These are phyloP conservation scores for Ips typographus DNA, from an alignment of 1,140 invertebrate species.

Conservation along the genomic window DNA sequence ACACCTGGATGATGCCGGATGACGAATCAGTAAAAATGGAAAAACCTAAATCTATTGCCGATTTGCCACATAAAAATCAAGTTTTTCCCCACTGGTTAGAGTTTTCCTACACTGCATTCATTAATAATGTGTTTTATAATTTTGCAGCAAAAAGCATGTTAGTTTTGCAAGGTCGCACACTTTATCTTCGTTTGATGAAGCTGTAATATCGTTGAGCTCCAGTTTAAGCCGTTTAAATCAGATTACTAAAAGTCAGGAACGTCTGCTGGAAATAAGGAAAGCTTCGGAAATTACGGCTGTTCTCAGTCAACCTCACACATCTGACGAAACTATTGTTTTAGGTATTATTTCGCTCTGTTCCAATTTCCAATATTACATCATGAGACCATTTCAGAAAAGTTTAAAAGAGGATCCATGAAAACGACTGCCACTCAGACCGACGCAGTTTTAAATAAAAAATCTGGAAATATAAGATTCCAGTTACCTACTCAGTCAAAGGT, in stretches of 20 bases:
- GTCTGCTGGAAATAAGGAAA: constrained; percentile 65
- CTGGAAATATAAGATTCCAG: constrained; percentile 50
- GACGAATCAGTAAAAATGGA: constrained; percentile 71
- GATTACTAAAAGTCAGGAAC: constrained; percentile 67
- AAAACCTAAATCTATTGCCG: constrained; percentile 60
- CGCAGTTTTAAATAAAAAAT: constrained; percentile 66
- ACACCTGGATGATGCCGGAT: constrained; percentile 74
- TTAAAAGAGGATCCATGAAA: constrained; percentile 83
- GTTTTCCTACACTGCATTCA: not conserved
- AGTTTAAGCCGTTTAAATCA: constrained; percentile 55
- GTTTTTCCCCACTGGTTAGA: constrained; percentile 36
- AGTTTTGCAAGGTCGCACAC: constrained; percentile 87
- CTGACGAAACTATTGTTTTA: constrained; percentile 25
- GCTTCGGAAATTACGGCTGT: constrained; percentile 51
- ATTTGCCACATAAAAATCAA: constrained; percentile 38
- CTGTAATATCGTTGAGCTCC: constrained; percentile 51
- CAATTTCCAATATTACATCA: no score
- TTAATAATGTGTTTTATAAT: constrained; percentile 3
- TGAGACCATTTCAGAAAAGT: constrained; percentile 63
- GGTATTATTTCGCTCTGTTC: constrained; percentile 3
- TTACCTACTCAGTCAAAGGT: no score
- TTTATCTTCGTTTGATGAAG: constrained; percentile 76
- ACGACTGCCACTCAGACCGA: constrained; percentile 93
- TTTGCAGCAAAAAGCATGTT: constrained; percentile 78
- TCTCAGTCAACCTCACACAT: constrained; percentile 53